phyloP scores from a whole-genome alignment of 2,113 vertebrate species.

The Amia ocellicauda region DNA sequence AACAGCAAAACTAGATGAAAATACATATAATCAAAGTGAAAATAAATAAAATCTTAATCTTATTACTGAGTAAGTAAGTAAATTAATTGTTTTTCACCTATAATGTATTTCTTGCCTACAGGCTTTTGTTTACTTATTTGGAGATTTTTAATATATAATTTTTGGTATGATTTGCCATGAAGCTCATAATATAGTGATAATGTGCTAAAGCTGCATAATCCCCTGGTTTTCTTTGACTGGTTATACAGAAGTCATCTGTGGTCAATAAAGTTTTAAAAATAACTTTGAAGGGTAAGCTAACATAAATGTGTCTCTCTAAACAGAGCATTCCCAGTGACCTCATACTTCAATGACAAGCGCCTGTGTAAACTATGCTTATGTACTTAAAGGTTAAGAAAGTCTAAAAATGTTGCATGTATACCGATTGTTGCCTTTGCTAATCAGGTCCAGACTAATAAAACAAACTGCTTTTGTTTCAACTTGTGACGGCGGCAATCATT shows the following conservation, averaged over 20 bases:
- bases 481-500: slow-evolving; percentile 50
- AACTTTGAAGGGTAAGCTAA: slow-evolving; percentile 67
- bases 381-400: slow-evolving; percentile 56
- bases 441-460: slow-evolving; percentile 68
- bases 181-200: slow-evolving; percentile 40
- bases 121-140: neutral
- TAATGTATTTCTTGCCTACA: neutral
- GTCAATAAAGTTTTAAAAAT: slow-evolving; percentile 68
- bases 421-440: slow-evolving; percentile 63
- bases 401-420: slow-evolving; percentile 60
- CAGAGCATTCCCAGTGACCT: slow-evolving; percentile 61
- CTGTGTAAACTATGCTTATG: slow-evolving; percentile 62
- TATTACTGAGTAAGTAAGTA: too few relatives aligned
- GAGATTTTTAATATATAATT: neutral
- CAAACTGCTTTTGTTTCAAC: slow-evolving; percentile 63
- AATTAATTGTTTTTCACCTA: too few relatives aligned
- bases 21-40: too few relatives aligned
- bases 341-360: slow-evolving; percentile 57
- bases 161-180: slow-evolving; percentile 13
- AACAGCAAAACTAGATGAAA: too few relatives aligned
- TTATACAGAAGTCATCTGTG: slow-evolving; percentile 60
- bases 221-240: slow-evolving; percentile 31
- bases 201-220: slow-evolving; percentile 44
- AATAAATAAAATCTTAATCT: too few relatives aligned
- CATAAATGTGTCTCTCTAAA: slow-evolving; percentile 68